Evolutionary conservation across 2,888 invertebrate genomes (phyloP), one percentile per base, ranked within the genome.

Genomic region (Apamea monoglypha): DNA sequence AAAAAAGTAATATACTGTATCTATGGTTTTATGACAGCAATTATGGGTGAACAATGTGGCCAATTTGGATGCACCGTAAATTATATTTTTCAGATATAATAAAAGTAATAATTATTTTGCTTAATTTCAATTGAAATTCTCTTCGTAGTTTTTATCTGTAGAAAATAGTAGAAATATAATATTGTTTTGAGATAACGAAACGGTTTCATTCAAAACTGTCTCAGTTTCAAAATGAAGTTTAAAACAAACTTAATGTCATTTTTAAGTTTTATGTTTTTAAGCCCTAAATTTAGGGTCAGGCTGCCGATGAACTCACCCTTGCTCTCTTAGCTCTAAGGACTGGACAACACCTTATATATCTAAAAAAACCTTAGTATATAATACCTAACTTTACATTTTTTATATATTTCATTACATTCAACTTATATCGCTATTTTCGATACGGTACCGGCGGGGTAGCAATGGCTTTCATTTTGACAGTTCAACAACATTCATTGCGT

Each of bases 261-360:
- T 69, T 70, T 25, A 53, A 18, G 18, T 50, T n/a, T n/a, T n/a
- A n/a, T n/a, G n/a, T n/a, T n/a, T n/a, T n/a, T n/a, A n/a, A n/a
- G 74, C 56, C 71, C 74, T 77, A 47, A 14, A 59, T 14, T 36
- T 40, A 47, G 74, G 71, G 56, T 83, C 84, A 89, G 89, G 91
- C 93, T 95, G 94, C 94, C 93, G 94, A 94, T 94, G 92, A 93
- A 92, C 94, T 93, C 94, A 93, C 93, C 94, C 94, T 94, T 92
- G 90, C 90, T 90, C 91, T 92, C 2, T 81, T 47, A 82, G 50
- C 25, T 91, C 89, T 94, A 94, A 93, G 94, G 94, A 95, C 94
- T 93, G 92, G 90, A 92, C 92, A 92, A 90, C 75, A 50, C 2
- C 53, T 83, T 50, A 53, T 74, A 50, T 66, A n/a, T 73, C 10